Evolutionary conservation across 2,888 invertebrate genomes (phyloP), one percentile per base, ranked within the genome.

Genomic region (Thalpophila matura): DNA sequence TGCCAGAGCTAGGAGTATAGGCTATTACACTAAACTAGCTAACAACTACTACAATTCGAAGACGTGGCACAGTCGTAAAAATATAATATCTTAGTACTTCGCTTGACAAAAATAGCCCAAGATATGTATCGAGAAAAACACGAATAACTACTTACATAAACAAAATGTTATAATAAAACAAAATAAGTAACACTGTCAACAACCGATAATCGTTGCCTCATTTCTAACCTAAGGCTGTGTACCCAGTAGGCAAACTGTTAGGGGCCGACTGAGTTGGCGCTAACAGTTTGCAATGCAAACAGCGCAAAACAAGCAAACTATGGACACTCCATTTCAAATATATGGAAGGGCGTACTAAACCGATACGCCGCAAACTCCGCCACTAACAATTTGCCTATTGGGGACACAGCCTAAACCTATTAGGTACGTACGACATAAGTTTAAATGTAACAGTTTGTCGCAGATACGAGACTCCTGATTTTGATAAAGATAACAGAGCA

Each of bases 151-250:
- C 22, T n/a, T n/a, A n/a, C n/a, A n/a, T n/a, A n/a, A n/a, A n/a
- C n/a, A n/a, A n/a, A n/a, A n/a, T n/a, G n/a, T n/a, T n/a, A n/a
- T n/a, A n/a, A 35, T 29, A 47, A 37, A 37, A 46, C 55, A 51
- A 56, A 38, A 47, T 26, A 37, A 31, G 24, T 37, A 62, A 40
- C 42, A 43, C 43, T 54, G 53, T 56, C 42, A 60, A 64, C 57
- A 50, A 60, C 59, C 59, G 53, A 63, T 60, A 50, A 57, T 61
- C 49, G 16, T 46, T 24, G 47, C 42, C 24, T 57, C 61, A 27
- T 35, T 57, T 50, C 50, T 26, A 40, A 27, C 29, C 42, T 18
- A 51, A 51, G n/a, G n/a, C n/a, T n/a, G n/a, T n/a, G n/a, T n/a
- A n/a, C n/a, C n/a, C n/a, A n/a, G n/a, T n/a, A n/a, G n/a, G n/a